Conservation (phyloP, 1,140 invertebrate species). For the Saccostrea glomerata region DNA sequence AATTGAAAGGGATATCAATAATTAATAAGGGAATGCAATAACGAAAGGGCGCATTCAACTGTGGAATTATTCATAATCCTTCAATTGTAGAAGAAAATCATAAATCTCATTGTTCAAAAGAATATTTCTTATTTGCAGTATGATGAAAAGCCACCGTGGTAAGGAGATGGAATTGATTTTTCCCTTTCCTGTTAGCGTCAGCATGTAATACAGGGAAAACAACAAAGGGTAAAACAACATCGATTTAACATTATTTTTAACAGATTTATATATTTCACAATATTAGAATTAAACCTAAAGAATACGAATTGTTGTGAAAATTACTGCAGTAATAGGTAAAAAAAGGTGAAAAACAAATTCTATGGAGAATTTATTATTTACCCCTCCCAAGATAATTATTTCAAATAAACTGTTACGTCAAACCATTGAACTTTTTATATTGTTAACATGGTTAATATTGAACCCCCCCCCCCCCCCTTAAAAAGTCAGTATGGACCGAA, state of each 20-base stretch:
- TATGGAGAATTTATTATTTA: no score
- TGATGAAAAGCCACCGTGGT: background rate
- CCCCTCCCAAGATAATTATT: no score
- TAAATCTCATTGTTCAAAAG: conserved; percentile 7
- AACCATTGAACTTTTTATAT: no score
- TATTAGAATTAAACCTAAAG: background rate
- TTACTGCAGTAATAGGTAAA: no score
- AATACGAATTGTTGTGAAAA: background rate
- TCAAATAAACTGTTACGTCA: no score
- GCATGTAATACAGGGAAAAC: background rate
- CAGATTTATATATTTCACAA: background rate
- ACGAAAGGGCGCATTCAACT: background rate
- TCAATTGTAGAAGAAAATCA: background rate
- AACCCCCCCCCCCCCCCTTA: no score
- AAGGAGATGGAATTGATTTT: background rate
- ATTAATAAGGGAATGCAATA: conserved; percentile 18
- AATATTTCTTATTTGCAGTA: conserved; percentile 3
- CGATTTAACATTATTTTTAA: background rate
- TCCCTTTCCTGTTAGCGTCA: background rate
- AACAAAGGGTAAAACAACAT: background rate
- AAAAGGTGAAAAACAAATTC: no score
- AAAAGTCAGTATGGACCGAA: no score
- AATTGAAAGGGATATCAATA: conserved; percentile 17
- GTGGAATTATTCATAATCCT: conserved; percentile 3
- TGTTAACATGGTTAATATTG: no score